A percentile compares a stretch with the other conserved stretches of the same genome.
Conservation (phyloP, 2,797 vertebrate genomes). For the Arctocebus calabarensis region DNA sequence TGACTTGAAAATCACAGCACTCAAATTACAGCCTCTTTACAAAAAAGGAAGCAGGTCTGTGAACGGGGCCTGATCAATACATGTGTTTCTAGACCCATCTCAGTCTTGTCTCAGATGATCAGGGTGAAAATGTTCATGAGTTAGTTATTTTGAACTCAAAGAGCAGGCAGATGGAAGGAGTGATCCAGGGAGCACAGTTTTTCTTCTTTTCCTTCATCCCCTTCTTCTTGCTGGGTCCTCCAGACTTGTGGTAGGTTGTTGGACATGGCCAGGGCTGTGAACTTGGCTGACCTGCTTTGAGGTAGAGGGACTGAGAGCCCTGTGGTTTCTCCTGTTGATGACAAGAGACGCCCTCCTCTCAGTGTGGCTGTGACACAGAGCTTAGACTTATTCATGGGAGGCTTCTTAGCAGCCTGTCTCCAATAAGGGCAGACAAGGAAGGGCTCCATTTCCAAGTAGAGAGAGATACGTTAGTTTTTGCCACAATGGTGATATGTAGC, state of each 20-base stretch:
- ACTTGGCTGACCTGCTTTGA: not conserved
- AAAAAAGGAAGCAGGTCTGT: slow-evolving; percentile 61
- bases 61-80: slow-evolving; percentile 48
- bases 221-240: not conserved
- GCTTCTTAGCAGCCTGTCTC: not conserved
- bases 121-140: not conserved
- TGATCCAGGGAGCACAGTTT: accelerated
- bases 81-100: not conserved
- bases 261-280: not conserved
- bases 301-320: not conserved
- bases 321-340: not conserved
- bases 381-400: not conserved
- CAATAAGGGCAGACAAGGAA: not conserved
- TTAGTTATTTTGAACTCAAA: slow-evolving; percentile 40
- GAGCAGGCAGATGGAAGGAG: not conserved
- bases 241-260: not conserved
- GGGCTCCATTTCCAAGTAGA: not conserved
- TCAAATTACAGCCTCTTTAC: slow-evolving; percentile 66
- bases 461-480: not conserved
- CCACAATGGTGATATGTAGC: not conserved
- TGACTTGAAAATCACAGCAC: slow-evolving; percentile 69
- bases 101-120: not conserved
- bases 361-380: too few species aligned
- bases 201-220: not conserved
- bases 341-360: not conserved